Percentiles rank a stretch among this genome's conserved stretches.
Evolutionary conservation across 2,888 invertebrate species (phyloP).

Genomic region (Lasioglossum pauxillum): DNA sequence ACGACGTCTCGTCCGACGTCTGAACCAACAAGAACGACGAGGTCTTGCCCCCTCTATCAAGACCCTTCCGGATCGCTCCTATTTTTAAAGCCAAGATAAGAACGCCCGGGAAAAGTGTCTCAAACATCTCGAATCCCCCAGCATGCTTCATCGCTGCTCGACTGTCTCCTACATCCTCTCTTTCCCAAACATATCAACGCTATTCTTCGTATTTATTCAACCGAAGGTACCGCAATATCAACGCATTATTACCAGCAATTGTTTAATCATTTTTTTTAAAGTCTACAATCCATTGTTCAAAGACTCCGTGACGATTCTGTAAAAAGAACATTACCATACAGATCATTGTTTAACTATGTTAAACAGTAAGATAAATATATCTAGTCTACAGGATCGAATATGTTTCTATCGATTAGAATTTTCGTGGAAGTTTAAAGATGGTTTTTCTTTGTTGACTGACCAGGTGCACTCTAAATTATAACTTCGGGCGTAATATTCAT

Average conservation of each 20-base stretch:
- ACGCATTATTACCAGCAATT: too few relatives aligned
- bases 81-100: constrained; percentile 22
- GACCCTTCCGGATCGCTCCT: constrained; percentile 46
- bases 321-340: too few relatives aligned
- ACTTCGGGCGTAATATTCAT: background rate
- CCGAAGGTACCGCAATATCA: background rate
- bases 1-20: constrained; percentile 41
- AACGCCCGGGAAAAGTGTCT: background rate
- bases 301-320: too few relatives aligned
- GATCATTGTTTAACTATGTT: too few relatives aligned
- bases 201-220: background rate
- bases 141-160: background rate
- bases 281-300: too few relatives aligned
- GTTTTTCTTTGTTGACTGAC: background rate
- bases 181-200: background rate
- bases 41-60: constrained; percentile 36
- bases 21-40: constrained; percentile 51
- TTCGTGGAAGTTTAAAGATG: background rate
- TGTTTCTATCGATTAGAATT: background rate
- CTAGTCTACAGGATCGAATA: too few relatives aligned
- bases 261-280: background rate
- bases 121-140: constrained; percentile 4
- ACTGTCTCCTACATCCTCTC: background rate
- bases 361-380: too few relatives aligned
- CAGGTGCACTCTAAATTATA: background rate